phyloP scores from a whole-genome alignment of 1,140 invertebrate species.

The Trichonephila inaurata region DNA sequence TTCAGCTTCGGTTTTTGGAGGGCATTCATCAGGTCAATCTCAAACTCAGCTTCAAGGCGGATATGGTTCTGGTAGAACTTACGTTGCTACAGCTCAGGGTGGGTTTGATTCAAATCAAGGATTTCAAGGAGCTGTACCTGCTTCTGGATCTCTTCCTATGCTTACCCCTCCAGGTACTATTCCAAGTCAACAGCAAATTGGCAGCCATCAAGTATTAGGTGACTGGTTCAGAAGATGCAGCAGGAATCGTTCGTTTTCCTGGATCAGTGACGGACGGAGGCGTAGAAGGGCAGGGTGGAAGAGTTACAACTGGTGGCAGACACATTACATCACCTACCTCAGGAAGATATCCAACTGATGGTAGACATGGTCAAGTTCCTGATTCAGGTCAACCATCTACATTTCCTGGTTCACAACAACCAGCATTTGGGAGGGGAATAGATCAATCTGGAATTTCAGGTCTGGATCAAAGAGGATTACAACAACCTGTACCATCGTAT shows the following conservation, averaged over 20 bases:
- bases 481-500: neutral
- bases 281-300: neutral
- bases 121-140: conserved; percentile 33
- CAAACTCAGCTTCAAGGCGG: conserved; percentile 70
- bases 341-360: neutral
- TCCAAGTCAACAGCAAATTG: neutral
- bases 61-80: conserved; percentile 65
- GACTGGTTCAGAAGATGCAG: neutral
- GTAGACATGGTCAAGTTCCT: neutral
- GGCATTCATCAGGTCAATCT: conserved; percentile 47
- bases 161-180: neutral
- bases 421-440: neutral
- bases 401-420: neutral
- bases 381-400: neutral
- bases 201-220: neutral
- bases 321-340: neutral
- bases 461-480: neutral
- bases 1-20: conserved; percentile 67
- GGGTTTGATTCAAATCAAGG: conserved; percentile 56
- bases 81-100: conserved; percentile 63
- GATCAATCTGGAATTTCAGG: neutral
- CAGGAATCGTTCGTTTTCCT: neutral
- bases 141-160: conserved; percentile 1
- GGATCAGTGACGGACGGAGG: neutral
- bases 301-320: neutral